These are phyloP conservation scores for Tribolium freemani DNA, from an alignment of 2,888 invertebrate genomes.

Conservation along the genomic window DNA sequence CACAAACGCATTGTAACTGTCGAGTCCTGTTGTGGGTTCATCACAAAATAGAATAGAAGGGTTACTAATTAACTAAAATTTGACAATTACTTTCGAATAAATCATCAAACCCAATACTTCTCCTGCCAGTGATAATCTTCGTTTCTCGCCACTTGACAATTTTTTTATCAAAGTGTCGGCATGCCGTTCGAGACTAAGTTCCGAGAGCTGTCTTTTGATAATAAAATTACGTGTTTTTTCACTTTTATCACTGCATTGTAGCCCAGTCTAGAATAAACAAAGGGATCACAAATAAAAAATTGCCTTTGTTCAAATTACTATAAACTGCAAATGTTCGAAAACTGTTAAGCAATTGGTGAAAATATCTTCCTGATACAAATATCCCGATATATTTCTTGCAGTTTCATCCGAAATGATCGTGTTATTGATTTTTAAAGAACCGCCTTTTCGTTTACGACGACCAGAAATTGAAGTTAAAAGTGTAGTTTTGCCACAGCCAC, in stretches of 20 bases:
- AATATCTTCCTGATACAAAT: slow-evolving; percentile 89
- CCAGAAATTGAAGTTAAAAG: slow-evolving; percentile 81
- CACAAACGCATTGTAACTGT: slow-evolving; percentile 88
- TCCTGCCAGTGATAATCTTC: slow-evolving; percentile 87
- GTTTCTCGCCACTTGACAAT: slow-evolving; percentile 91
- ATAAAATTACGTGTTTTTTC: slow-evolving; percentile 62
- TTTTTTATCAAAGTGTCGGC: slow-evolving; percentile 79
- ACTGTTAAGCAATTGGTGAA: slow-evolving; percentile 85
- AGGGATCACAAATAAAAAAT: slow-evolving; percentile 4
- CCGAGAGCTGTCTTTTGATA: slow-evolving; percentile 71
- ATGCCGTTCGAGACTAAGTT: slow-evolving; percentile 82
- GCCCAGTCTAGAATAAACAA: slow-evolving; percentile 73
- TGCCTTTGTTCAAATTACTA: slow-evolving; percentile 72
- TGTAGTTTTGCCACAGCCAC: slow-evolving; percentile 85
- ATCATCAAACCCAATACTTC: slow-evolving; percentile 48
- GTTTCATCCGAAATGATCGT: slow-evolving; percentile 74
- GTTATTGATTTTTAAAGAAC: slow-evolving; percentile 61
- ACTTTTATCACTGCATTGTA: slow-evolving; percentile 79
- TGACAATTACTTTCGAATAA: slow-evolving; percentile 1
- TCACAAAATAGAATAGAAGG: slow-evolving; percentile 93
- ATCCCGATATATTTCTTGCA: slow-evolving; percentile 84
- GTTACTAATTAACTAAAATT: slow-evolving; percentile 80
- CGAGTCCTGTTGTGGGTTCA: slow-evolving; percentile 93
- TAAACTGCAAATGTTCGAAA: slow-evolving; percentile 87
- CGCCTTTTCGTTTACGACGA: slow-evolving; percentile 62